Percentiles rank a stretch among this genome's conserved stretches.
Evolutionary conservation across 2,888 invertebrate species (phyloP).

Genomic region (Lasioglossum villosulum): DNA sequence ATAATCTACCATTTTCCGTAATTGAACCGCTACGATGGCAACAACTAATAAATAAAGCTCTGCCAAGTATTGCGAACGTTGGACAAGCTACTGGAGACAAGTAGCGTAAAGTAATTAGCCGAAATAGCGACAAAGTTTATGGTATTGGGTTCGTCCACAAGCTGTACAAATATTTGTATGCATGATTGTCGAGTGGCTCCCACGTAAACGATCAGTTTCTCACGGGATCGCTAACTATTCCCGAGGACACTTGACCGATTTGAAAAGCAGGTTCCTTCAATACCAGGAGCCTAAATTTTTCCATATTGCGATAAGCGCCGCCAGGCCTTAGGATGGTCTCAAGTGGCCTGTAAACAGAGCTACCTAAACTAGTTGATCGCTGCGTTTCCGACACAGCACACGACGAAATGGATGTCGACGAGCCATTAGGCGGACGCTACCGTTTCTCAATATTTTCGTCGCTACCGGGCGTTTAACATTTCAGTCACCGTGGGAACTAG

Average conservation of each 20-base stretch:
- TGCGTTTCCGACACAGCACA: constrained; percentile 17
- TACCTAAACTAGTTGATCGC: constrained; percentile 49
- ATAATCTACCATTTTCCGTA: neutral
- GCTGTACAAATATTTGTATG: neutral
- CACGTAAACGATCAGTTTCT: constrained; percentile 36
- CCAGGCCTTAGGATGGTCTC: neutral
- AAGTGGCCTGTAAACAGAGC: constrained; percentile 64
- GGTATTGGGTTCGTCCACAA: neutral
- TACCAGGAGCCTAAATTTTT: neutral
- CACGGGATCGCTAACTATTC: constrained; percentile 42
- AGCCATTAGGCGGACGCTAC: constrained; percentile 6
- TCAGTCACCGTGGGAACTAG: neutral
- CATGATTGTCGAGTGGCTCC: neutral
- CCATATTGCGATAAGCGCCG: constrained; percentile 54
- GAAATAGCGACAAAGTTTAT: neutral
- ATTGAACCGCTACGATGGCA: neutral
- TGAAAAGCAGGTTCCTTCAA: constrained; percentile 21
- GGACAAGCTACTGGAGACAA: neutral
- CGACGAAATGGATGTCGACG: constrained; percentile 8
- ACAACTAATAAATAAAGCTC: neutral
- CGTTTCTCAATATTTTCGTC: too few species aligned
- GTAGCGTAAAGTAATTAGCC: neutral
- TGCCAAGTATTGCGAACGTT: neutral
- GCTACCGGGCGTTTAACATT: neutral
- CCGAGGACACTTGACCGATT: constrained; percentile 65